phyloP scores from a whole-genome alignment of 1,140 invertebrate genomes.

The Drosophila nigromelanica region DNA sequence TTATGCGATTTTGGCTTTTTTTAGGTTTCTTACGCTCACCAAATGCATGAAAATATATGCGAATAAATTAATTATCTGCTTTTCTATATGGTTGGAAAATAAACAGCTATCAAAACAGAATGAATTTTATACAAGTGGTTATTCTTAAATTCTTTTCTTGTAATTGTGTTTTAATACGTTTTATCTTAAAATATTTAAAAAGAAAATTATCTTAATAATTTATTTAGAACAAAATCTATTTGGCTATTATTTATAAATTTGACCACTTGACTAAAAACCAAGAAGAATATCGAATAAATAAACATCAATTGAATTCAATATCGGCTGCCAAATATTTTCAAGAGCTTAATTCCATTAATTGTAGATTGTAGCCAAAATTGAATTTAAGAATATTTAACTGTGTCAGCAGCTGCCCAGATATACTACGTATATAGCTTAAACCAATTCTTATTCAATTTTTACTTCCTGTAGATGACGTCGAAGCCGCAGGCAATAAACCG shows the following conservation, averaged over 20 bases:
- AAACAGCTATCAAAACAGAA: too few relatives aligned
- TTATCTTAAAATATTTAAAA: constrained; percentile 30
- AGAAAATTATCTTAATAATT: constrained; percentile 22
- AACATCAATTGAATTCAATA: constrained; percentile 19
- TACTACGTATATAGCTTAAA: constrained; percentile 5
- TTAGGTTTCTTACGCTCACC: too few relatives aligned
- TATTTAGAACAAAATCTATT: constrained; percentile 33
- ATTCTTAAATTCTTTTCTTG: constrained; percentile 25
- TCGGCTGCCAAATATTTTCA: constrained; percentile 22
- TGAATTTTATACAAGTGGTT: too few relatives aligned
- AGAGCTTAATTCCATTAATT: constrained; percentile 18
- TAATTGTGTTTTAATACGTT: constrained; percentile 32
- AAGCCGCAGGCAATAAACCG: constrained; percentile 43
- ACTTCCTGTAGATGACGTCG: constrained; percentile 65
- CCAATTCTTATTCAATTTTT: constrained; percentile 25
- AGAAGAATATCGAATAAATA: constrained; percentile 9
- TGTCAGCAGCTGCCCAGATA: constrained; percentile 10
- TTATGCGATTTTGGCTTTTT: background rate
- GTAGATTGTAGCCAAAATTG: constrained; percentile 7
- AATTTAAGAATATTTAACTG: background rate
- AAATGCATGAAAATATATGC: too few relatives aligned
- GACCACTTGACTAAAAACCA: constrained; percentile 43
- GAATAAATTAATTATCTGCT: too few relatives aligned
- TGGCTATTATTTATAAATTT: constrained; percentile 53
- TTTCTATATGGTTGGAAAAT: too few relatives aligned